Percentiles rank a stretch among this genome's conserved stretches.
Evolutionary conservation across 2,888 invertebrate species (phyloP).

Genomic region (Chouioia cunea): DNA sequence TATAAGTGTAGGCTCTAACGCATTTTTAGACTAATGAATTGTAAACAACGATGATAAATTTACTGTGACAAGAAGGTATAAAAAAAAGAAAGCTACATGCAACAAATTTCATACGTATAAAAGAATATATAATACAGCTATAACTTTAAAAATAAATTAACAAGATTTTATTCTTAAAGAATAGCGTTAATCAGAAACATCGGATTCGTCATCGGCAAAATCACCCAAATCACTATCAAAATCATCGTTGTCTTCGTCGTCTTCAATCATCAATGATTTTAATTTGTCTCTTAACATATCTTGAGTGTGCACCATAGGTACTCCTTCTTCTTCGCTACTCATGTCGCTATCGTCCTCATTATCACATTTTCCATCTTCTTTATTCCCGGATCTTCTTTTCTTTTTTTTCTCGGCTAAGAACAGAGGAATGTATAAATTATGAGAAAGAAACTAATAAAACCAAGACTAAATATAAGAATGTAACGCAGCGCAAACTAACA

Average conservation of each 20-base stretch:
- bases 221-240: constrained; percentile 44
- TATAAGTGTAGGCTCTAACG: constrained; percentile 5
- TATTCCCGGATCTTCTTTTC: constrained; percentile 70
- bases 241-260: constrained; percentile 39
- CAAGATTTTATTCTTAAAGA: constrained; percentile 23
- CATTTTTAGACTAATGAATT: constrained; percentile 16
- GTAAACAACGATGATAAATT: constrained; percentile 23
- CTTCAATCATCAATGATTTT: constrained; percentile 50
- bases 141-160: background rate
- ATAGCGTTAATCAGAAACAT: constrained; percentile 15
- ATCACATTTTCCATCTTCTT: constrained; percentile 52
- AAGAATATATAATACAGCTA: constrained; percentile 16
- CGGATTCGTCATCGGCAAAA: constrained; percentile 41
- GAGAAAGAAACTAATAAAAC: too few species aligned
- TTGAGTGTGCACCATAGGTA: constrained; percentile 42
- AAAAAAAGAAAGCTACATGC: constrained; percentile 34
- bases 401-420: constrained; percentile 62
- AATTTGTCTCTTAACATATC: constrained; percentile 55
- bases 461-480: too few species aligned
- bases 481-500: constrained; percentile 49
- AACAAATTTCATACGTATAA: constrained; percentile 44
- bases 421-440: constrained; percentile 33
- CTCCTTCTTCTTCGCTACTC: constrained; percentile 32
- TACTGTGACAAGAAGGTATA: constrained; percentile 26
- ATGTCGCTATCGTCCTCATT: constrained; percentile 42